Evolutionary conservation across 92 coral and sea anemone species (phyloP).

Genomic region (Palythoa heliodiscus): DNA sequence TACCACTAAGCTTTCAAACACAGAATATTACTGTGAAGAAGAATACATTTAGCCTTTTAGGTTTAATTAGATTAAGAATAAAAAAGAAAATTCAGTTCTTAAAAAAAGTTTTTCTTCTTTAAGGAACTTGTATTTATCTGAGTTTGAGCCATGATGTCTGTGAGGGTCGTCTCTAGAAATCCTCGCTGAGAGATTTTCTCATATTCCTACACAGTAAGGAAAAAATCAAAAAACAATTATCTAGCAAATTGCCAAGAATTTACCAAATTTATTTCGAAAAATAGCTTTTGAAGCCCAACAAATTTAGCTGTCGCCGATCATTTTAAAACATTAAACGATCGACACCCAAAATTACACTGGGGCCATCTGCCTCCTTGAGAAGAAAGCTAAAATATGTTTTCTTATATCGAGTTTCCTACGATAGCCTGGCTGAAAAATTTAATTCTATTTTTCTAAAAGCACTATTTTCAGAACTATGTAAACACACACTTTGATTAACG

Average conservation of each 20-base stretch:
- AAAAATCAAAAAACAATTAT: conserved; percentile 16
- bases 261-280: neutral
- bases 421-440: neutral
- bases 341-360: neutral
- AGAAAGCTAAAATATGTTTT: neutral
- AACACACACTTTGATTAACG: neutral
- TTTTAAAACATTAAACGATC: neutral
- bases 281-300: neutral
- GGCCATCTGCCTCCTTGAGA: neutral
- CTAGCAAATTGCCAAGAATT: neutral
- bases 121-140: neutral
- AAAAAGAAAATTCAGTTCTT: neutral
- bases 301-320: neutral
- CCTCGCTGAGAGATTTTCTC: conserved; percentile 2
- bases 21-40: neutral
- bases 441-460: neutral
- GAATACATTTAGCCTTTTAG: neutral
- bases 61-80: neutral
- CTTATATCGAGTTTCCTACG: neutral
- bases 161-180: neutral
- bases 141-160: neutral
- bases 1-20: neutral
- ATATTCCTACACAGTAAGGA: neutral
- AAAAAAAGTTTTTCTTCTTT: neutral
- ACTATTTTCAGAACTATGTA: neutral